A percentile compares a stretch with the other conserved stretches of the same genome.
Conservation (phyloP, 2,888 invertebrate genomes). For the Drosophila borborema region DNA sequence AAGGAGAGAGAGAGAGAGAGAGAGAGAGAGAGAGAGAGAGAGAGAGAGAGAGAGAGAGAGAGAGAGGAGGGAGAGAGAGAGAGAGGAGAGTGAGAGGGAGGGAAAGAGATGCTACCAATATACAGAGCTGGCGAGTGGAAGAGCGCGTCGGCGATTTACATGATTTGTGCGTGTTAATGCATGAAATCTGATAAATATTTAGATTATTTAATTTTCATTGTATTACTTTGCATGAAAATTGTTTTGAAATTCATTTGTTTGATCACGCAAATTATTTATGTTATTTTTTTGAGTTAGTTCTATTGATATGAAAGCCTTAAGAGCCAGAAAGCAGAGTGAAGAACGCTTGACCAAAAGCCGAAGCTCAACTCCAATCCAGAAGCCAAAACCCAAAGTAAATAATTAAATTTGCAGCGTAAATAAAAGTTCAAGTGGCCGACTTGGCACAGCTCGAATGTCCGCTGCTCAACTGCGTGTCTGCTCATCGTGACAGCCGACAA, state of each 20-base stretch:
- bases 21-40: not conserved
- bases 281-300: not conserved
- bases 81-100: not conserved
- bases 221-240: not conserved
- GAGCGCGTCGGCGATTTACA: constrained; percentile 1
- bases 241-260: not conserved
- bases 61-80: not conserved
- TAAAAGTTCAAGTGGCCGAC: constrained; percentile 66
- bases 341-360: constrained; percentile 1
- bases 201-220: constrained; percentile 5
- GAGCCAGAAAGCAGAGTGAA: constrained; percentile 2
- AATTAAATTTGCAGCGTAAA: constrained; percentile 79
- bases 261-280: not conserved
- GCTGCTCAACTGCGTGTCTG: constrained; percentile 43
- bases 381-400: constrained; percentile 62
- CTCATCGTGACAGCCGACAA: constrained; percentile 32
- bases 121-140: no score
- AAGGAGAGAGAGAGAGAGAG: not conserved
- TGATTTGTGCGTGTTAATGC: constrained; percentile 26
- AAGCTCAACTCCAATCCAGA: constrained; percentile 25
- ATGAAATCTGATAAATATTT: constrained; percentile 14
- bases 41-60: not conserved
- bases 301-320: constrained; percentile 1
- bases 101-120: not conserved
- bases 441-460: constrained; percentile 27